Evolutionary conservation across 2,888 invertebrate genomes (phyloP), one percentile per base, ranked within the genome.

Genomic region (Melipona beecheii): DNA sequence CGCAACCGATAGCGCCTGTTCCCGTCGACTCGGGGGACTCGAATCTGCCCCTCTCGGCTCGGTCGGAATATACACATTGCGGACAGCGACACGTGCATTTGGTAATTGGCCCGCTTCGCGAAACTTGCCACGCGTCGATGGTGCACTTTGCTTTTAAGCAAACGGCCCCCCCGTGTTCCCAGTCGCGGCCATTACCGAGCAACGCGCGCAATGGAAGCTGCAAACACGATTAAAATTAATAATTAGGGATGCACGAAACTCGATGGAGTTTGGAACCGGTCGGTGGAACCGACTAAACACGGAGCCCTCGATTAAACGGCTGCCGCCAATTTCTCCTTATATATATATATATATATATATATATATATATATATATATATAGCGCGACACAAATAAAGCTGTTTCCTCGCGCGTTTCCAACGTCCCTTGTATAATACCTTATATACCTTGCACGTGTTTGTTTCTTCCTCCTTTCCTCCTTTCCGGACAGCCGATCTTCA

Each of bases 141-240:
- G 27, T n/a, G 75, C 19, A 21, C 5, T 21, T 19, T 15, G 56
- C 81, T 83, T 76, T 83, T 69, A 83, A 81, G n/a, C n/a, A n/a
- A n/a, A n/a, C n/a, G n/a, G n/a, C n/a, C 81, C 43, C 43, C 19
- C 52, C 64, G 19, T 4, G 49, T 17, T 52, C 56, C 43, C 49
- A 54, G 43, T 24, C 62, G 13, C 62, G 66, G 36, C 71, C 56
- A 36, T 72, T 27, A 68, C 66, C 50, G 27, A 49, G 73, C 69
- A 69, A 52, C 43, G 64, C 43, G 64, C 77, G 70, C 74, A 82
- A 84, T 84, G 71, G 83, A 70, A 74, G 74, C 21, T 68, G 77
- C 66, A 82, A 84, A 84, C 77, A 71, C 83, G 83, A 84, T 84
- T 84, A 82, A 84, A 82, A n/a, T n/a, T n/a, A n/a, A 84, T 82